Conservation (phyloP, 1,140 invertebrate genomes). For the Micrasema longulum region DNA sequence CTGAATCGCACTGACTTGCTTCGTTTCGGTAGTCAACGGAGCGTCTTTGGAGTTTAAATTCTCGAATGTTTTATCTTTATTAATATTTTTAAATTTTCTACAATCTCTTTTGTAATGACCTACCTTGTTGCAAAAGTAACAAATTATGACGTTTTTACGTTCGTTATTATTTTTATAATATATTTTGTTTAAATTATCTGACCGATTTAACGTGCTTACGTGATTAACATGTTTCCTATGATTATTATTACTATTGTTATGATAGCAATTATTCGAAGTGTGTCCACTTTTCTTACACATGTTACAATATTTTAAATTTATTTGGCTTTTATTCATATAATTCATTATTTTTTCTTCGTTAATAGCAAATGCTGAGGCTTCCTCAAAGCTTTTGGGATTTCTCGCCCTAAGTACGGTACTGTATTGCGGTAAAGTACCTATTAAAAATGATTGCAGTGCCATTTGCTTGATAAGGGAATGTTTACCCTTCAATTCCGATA, state of each 20-base stretch:
- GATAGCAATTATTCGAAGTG: no score
- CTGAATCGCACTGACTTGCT: no score
- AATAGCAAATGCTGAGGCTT: neutral
- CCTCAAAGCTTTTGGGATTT: neutral
- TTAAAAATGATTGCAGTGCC: constrained; percentile 8
- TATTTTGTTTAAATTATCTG: neutral
- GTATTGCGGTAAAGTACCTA: neutral
- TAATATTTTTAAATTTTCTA: neutral
- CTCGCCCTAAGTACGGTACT: neutral
- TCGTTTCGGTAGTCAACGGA: neutral
- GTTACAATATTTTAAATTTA: neutral
- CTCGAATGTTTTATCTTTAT: neutral
- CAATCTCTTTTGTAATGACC: neutral
- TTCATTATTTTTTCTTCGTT: neutral
- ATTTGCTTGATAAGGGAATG: no score
- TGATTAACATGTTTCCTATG: neutral
- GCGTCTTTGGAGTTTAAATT: neutral
- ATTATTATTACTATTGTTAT: no score
- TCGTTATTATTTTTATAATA: neutral
- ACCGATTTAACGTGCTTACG: neutral
- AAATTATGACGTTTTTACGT: neutral
- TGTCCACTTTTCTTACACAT: constrained; percentile 2
- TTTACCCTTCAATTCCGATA: no score
- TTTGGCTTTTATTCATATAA: neutral
- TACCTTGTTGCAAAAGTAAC: constrained; percentile 6